A percentile compares a stretch with the other conserved stretches of the same genome.
Evolutionary conservation across 2,888 invertebrate species (phyloP).

Genomic region (Nowickia ferox): DNA sequence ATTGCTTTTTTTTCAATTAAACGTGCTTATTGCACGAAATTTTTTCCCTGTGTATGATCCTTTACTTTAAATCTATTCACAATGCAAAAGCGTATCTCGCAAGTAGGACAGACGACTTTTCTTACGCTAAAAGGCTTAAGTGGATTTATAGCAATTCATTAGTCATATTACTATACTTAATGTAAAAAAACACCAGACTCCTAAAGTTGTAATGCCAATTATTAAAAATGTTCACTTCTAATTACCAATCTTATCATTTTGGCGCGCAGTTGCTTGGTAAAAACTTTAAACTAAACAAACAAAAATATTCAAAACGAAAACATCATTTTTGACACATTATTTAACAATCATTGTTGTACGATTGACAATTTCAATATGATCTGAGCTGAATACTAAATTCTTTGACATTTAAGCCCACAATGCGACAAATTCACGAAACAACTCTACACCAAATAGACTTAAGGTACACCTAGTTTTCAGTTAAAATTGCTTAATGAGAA

Average conservation of each 20-base stretch:
- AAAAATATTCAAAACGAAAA: slow-evolving; percentile 72
- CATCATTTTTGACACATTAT: slow-evolving; percentile 74
- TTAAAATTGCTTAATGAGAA: slow-evolving; percentile 39
- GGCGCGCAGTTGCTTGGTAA: background rate
- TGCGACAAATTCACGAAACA: slow-evolving; percentile 31
- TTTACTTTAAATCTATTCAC: too few relatives aligned
- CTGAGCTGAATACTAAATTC: slow-evolving; percentile 66
- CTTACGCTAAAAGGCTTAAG: too few relatives aligned
- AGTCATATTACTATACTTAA: too few relatives aligned
- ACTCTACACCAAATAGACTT: background rate
- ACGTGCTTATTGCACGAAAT: too few relatives aligned
- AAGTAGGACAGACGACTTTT: too few relatives aligned
- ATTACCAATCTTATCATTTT: background rate
- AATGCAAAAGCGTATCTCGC: too few relatives aligned
- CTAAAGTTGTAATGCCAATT: too few relatives aligned
- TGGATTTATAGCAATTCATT: too few relatives aligned
- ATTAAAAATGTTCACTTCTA: too few relatives aligned
- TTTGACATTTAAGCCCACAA: slow-evolving; percentile 30
- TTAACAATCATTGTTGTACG: slow-evolving; percentile 72
- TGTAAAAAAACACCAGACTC: too few relatives aligned
- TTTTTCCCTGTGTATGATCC: too few relatives aligned
- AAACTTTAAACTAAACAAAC: slow-evolving; percentile 37
- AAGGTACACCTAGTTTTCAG: slow-evolving; percentile 22
- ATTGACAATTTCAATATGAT: slow-evolving; percentile 67
- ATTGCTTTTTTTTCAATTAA: too few relatives aligned